Evolutionary conservation across 1,140 invertebrate genomes (phyloP), one percentile per base, ranked within the genome.

Genomic region (Chionoecetes opilio): DNA sequence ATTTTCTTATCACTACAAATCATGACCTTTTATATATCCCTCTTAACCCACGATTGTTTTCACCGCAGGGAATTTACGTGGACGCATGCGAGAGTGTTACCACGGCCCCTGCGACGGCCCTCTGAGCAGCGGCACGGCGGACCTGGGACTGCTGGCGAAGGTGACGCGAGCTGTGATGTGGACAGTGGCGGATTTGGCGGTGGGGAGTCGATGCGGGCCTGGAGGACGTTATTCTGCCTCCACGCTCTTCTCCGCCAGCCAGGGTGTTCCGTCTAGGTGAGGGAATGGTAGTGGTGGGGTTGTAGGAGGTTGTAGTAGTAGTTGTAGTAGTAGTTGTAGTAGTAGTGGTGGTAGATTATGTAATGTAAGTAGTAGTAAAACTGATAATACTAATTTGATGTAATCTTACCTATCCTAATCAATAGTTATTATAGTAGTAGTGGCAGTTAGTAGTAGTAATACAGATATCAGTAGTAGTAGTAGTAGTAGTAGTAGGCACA

Each of bases 61-160:
- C 35, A 0, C 41, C 21, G 32, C 87, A 97, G 97, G 97, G 31
- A 97, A 97, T n/a, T 97, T 96, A 87, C 94, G 97, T 92, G 97
- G 97, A 1, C 94, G 96, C 63, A 97, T 97, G 97, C 96, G 96
- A 86, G 89, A 97, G 53, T 97, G 97, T 92, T 97, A 97, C 95
- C 97, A 97, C 93, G 96, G 96, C 14, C 93, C 96, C 26, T 97
- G 97, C 95, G 97, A 97, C 63, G 95, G 95, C 2, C 86, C 82
- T 5, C 38, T 82, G 21, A 14, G 53, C 6, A 63, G 85, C 31
- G 85, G 53, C 26, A 31, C 75, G 31, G 38, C 21, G 2, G 84
- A 96, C 93, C 35, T 96, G n/a, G 91, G 91, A 0, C 92, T 95
- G 82, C 41, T 96, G 37, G 46, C 84, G 6, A 96, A 96, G 82